Percentiles rank a stretch among this genome's conserved stretches.
Conservation (phyloP, 2,888 invertebrate species). For the Lysandra coridon region DNA sequence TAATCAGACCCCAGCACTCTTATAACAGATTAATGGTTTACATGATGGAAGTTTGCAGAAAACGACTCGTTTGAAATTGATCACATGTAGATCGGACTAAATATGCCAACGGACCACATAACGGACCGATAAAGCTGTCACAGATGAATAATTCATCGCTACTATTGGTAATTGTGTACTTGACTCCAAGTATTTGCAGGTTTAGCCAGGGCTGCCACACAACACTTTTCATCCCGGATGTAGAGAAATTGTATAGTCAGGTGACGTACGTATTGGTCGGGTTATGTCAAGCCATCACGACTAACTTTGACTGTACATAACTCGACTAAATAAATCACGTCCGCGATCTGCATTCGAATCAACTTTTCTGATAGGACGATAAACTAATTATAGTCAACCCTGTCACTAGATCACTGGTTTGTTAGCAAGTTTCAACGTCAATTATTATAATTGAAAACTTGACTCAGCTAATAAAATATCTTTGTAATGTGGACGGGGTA, state of each 20-base stretch:
- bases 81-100: slow-evolving; percentile 3
- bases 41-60: not conserved
- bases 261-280: not conserved
- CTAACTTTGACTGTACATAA: not conserved
- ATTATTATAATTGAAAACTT: slow-evolving; percentile 63
- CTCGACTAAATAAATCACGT: not conserved
- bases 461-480: slow-evolving; percentile 45
- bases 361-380: no score
- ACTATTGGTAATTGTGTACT: slow-evolving; percentile 30
- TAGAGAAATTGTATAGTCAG: not conserved
- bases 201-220: not conserved
- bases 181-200: slow-evolving; percentile 24
- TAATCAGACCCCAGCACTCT: no score
- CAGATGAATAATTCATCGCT: slow-evolving; percentile 24
- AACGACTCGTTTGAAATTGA: not conserved
- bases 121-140: slow-evolving; percentile 22
- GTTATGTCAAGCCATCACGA: no score
- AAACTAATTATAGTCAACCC: not conserved
- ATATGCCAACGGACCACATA: slow-evolving; percentile 23
- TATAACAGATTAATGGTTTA: no score
- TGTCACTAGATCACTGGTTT: slow-evolving; percentile 36
- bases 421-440: slow-evolving; percentile 52
- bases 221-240: not conserved
- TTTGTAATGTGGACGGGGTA: slow-evolving; percentile 34
- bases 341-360: no score